A percentile compares a stretch with the other conserved stretches of the same genome.
phyloP scores from a whole-genome alignment of 2,113 vertebrate genomes.

The Elanus axillaris region DNA sequence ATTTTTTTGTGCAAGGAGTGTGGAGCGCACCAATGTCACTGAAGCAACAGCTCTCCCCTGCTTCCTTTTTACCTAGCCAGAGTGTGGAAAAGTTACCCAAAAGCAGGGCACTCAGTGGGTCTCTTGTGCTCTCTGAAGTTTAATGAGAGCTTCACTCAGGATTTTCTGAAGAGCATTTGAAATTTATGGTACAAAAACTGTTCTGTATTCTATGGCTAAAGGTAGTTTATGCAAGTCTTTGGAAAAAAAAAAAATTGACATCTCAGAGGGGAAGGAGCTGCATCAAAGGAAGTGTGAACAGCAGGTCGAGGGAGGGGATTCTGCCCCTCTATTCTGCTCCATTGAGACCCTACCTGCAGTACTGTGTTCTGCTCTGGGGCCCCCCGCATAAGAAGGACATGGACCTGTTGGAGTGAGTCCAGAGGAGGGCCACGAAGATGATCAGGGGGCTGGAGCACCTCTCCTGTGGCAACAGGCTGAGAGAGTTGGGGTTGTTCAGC shows the following conservation, averaged over 20 bases:
- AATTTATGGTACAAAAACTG: background rate
- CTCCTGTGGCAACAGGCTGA: no score
- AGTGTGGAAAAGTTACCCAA: background rate
- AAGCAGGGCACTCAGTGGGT: background rate
- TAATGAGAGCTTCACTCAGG: background rate
- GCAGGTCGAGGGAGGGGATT: no score
- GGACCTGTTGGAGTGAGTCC: no score
- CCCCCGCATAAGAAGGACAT: no score
- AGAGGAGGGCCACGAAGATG: no score
- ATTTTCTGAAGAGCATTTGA: background rate
- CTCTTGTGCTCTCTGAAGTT: background rate
- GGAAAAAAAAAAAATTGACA: background rate
- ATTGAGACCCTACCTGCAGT: no score
- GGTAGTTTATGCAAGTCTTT: background rate
- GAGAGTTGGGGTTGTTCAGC: no score
- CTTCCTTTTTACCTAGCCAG: background rate
- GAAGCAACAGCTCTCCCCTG: background rate
- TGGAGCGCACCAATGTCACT: background rate
- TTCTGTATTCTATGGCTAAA: background rate
- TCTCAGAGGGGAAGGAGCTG: background rate
- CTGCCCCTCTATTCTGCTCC: no score
- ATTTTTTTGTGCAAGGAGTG: background rate
- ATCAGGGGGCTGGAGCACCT: no score
- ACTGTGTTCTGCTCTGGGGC: no score
- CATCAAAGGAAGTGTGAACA: no score